Conservation (phyloP, 2,888 invertebrate species). For the Ceramica pisi region DNA sequence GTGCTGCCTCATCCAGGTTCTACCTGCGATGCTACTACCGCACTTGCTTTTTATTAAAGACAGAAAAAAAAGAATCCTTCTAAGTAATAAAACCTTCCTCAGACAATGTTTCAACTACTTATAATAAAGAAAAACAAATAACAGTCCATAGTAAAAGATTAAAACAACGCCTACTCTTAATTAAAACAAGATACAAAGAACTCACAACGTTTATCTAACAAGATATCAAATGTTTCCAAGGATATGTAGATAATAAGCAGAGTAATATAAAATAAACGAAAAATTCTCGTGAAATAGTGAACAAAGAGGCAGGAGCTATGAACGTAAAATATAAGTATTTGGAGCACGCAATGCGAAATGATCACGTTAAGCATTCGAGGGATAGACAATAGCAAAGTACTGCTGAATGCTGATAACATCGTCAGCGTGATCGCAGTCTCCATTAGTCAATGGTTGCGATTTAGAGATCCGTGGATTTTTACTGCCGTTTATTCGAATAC, state of each 20-base stretch:
- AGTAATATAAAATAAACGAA: slow-evolving; percentile 48
- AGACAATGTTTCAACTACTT: no score
- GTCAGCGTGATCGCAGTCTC: slow-evolving; percentile 71
- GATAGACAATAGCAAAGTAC: slow-evolving; percentile 79
- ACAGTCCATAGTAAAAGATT: not conserved
- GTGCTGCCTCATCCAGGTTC: no score
- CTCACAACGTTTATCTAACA: slow-evolving; percentile 9
- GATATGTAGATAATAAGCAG: slow-evolving; percentile 59
- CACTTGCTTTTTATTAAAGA: no score
- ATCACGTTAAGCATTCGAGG: slow-evolving; percentile 77
- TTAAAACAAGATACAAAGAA: slow-evolving; percentile 36
- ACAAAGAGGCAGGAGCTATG: slow-evolving; percentile 67
- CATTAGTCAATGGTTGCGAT: slow-evolving; percentile 63
- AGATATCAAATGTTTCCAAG: slow-evolving; percentile 43
- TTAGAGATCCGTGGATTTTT: slow-evolving; percentile 34
- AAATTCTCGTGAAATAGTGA: slow-evolving; percentile 52
- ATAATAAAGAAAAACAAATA: slow-evolving; percentile 4
- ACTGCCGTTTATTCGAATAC: not conserved
- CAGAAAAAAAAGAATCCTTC: no score
- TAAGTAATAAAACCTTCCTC: no score
- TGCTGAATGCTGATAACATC: slow-evolving; percentile 70
- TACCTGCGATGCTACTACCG: no score
- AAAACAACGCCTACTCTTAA: slow-evolving; percentile 6
- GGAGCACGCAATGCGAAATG: slow-evolving; percentile 85
- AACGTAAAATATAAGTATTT: slow-evolving; percentile 74